Base-by-base conservation (phyloP, 2,888 invertebrate species). In the Lamproptera curius region DNA sequence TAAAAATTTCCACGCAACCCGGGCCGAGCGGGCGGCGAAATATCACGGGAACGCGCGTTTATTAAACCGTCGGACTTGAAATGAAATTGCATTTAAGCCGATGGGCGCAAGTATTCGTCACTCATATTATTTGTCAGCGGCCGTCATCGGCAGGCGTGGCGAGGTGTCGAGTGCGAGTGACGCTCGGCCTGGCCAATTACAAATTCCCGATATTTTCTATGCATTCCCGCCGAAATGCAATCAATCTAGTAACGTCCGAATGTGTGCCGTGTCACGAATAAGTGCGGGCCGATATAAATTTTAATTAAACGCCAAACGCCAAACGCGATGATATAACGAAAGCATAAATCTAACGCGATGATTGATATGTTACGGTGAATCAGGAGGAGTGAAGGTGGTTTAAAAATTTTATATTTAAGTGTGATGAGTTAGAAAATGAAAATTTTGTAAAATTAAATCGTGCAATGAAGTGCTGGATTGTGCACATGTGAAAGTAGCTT, bases 141-240 rank as follows among this genome's bases (percentile, higher is more conserved):
- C 69, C 76, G 84, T 84, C 84, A 82, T 60, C 63, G 67, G 63
- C 83, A 83, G 73, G 67, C 76, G 69, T 62, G 54, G 62, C 58
- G 62, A 63, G 57, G 51, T 67, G 76, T 73, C 73, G 76, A 72
- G 78, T 75, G 81, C 73, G 70, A 64, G 63, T 73, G 77, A 76
- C 78, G 73, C 71, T 65, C 65, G 65, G 66, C 73, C 69, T 73
- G 73, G 80, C 83, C 84, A 85, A 85, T 86, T 84, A 85, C 76
- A 68, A 74, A 78, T 73, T 74, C 76, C 80, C 82, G 79, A 86
- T 86, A 84, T 85, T 85, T 85, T 84, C 81, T 80, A 84, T 79
- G 73, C 71, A 68, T 72, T 80, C 80, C 76, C 77, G 78, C 70
- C 64, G 58, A 62, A 78, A 73, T 68, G 75, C 81, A 83, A 84